Evolutionary conservation across 2,797 vertebrate genomes (phyloP), one percentile per base, ranked within the genome.

Genomic region (Picus viridis): DNA sequence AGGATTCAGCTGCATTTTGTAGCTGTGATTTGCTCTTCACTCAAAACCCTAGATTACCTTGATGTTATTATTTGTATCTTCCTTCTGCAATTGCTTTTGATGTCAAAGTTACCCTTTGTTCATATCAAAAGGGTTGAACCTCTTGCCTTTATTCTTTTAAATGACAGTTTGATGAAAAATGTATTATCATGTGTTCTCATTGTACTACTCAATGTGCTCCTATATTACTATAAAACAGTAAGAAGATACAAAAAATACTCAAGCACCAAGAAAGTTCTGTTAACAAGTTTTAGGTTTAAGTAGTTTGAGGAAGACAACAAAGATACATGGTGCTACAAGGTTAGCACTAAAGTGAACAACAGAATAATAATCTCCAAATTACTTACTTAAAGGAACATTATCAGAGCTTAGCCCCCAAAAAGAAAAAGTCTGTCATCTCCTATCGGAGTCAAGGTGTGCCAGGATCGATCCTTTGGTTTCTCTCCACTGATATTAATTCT

Each of bases 341-440:
- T 80, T 54, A 75, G 11, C 7, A 63, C 10, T 24, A 10, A 49
- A 47, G 17, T 1, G 23, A 54, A 54, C 10, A 34, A 23, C 1
- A 70, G 16, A 36, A n/a, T 36, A 2, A 57, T 2, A 41, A 71
- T 15, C 36, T 89, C 36, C 24, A 2, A 23, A 30, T 64, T 54
- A 98, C 98, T 98, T 96, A 99, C 99, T 99, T 98, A 99, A 97
- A 72, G 99, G 99, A 96, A 98, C 98, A 96, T 99, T 99, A 91
- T 99, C 98, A 56, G 98, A 97, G 89, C 99, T 99, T 89, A 99
- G 97, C 70, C 99, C 99, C 99, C 99, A 94, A 99, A 99, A 61
- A 99, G 96, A 90, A 99, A 99, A 78, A 99, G 96, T 57, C 97
- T 96, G 86, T 94, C 97, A 45, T 99, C 98, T 61, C 98, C 98